Percentiles rank a stretch among this genome's conserved stretches.
These are phyloP conservation scores for Eufriesea mexicana DNA, from an alignment of 1,140 invertebrate species.

Conservation along the genomic window DNA sequence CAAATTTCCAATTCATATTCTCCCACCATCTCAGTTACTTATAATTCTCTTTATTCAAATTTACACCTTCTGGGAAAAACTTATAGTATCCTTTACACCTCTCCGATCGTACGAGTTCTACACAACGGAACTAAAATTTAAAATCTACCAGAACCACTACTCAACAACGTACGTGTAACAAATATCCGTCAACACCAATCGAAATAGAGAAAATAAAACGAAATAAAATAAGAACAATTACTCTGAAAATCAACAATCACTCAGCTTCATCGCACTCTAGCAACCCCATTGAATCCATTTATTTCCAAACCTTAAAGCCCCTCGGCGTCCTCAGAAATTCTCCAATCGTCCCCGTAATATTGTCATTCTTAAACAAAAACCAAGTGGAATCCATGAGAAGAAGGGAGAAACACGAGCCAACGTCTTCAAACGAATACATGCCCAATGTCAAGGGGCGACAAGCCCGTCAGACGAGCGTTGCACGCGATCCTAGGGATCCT, in stretches of 20 bases:
- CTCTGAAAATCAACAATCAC: neutral
- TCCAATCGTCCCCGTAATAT: neutral
- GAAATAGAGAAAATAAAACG: neutral
- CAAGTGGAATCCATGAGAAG: neutral
- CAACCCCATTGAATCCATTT: no score
- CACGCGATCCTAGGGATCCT: constrained; percentile 75
- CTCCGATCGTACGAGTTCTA: no score
- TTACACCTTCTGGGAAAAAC: neutral
- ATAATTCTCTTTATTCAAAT: neutral
- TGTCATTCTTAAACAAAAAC: neutral
- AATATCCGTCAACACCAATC: neutral
- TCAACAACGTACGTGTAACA: no score
- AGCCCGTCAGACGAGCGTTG: constrained; percentile 2
- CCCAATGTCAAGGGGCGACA: constrained; percentile 1
- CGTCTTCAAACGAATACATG: constrained; percentile 26
- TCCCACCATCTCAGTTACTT: neutral
- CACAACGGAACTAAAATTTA: no score
- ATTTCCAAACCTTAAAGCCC: neutral
- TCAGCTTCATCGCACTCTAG: no score
- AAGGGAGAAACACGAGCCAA: neutral
- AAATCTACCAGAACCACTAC: no score
- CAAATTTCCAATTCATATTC: neutral
- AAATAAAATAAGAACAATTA: neutral
- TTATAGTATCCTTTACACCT: no score
- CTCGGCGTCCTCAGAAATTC: neutral